Percentiles rank a stretch among this genome's conserved stretches.
Conservation (phyloP, 2,113 vertebrate genomes). For the Acinonyx jubatus region DNA sequence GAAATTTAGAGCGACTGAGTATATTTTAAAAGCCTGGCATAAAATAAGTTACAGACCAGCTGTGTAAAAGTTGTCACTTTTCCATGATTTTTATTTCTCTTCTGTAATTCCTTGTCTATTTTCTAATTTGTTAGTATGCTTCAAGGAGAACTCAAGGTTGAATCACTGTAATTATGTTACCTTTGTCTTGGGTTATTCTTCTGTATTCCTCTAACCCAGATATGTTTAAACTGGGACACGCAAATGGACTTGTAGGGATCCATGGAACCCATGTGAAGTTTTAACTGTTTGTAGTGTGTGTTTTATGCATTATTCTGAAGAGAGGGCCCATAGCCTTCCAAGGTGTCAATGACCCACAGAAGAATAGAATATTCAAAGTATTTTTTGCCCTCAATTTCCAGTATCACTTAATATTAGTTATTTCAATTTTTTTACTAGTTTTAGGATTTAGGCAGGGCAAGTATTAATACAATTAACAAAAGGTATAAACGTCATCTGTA, state of each 20-base stretch:
- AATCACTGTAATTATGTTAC: background rate
- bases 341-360: background rate
- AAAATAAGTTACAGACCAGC: background rate
- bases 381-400: background rate
- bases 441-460: background rate
- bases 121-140: background rate
- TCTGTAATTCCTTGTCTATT: background rate
- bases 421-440: background rate
- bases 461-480: background rate
- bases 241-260: background rate
- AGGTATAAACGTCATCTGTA: background rate
- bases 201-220: background rate
- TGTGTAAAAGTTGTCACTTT: background rate
- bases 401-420: background rate
- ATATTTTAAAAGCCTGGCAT: background rate
- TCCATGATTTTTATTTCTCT: background rate
- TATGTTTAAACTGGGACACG: background rate
- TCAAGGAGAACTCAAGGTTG: background rate
- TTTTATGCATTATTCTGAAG: background rate
- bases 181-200: background rate
- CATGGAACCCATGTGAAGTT: background rate
- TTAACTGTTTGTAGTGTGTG: background rate
- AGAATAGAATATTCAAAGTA: background rate
- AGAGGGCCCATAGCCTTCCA: background rate
- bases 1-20: background rate